These are phyloP conservation scores for Vanessa cardui DNA, from an alignment of 2,888 invertebrate genomes.

Conservation along the genomic window DNA sequence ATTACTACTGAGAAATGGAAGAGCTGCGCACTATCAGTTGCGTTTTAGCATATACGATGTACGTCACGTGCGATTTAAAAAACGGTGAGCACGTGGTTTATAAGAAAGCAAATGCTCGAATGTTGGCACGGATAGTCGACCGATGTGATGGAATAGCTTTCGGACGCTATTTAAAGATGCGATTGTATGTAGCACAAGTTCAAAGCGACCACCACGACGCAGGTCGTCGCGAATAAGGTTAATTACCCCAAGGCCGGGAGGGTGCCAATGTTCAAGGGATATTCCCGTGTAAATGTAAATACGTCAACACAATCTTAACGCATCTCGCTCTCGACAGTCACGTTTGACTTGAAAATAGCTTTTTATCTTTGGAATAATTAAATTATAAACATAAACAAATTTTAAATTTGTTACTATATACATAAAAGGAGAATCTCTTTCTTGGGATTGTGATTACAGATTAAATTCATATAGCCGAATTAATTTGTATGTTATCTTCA, in stretches of 20 bases:
- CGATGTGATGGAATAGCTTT: slow-evolving; percentile 55
- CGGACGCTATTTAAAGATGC: slow-evolving; percentile 71
- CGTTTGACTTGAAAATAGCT: neutral
- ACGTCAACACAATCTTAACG: neutral
- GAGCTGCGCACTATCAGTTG: slow-evolving; percentile 37
- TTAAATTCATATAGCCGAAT: too few relatives aligned
- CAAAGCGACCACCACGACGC: slow-evolving; percentile 63
- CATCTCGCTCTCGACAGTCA: too few relatives aligned
- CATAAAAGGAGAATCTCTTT: too few relatives aligned
- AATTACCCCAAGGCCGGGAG: slow-evolving; percentile 75
- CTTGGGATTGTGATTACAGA: too few relatives aligned
- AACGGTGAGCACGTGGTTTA: slow-evolving; percentile 62
- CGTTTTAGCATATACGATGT: slow-evolving; percentile 27
- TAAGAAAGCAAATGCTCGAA: slow-evolving; percentile 61
- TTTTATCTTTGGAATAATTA: neutral
- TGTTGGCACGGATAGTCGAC: slow-evolving; percentile 64
- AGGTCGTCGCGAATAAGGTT: slow-evolving; percentile 69
- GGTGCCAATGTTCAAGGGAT: slow-evolving; percentile 48
- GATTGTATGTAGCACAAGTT: slow-evolving; percentile 77
- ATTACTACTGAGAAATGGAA: slow-evolving; percentile 16
- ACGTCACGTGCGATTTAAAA: slow-evolving; percentile 41
- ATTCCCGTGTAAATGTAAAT: slow-evolving; percentile 6
- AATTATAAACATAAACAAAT: too few relatives aligned
- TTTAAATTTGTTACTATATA: too few relatives aligned
- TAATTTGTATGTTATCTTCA: slow-evolving; percentile 15